Conservation (phyloP, 2,113 vertebrate genomes). For the Alosa alosa region DNA sequence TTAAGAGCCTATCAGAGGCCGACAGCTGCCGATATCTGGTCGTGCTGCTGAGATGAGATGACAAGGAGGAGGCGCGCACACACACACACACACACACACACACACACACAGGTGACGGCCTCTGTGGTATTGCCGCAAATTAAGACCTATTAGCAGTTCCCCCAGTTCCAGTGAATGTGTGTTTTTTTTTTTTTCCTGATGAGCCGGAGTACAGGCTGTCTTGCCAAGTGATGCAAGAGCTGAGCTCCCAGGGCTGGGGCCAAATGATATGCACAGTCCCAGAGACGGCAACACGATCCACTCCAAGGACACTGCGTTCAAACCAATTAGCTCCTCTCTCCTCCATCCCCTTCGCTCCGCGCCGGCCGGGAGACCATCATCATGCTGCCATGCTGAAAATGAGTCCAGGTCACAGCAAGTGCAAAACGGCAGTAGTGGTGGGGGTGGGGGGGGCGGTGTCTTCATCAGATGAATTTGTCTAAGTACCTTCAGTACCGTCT, state of each 20-base stretch:
- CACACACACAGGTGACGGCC: background rate
- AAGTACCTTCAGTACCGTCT: background rate
- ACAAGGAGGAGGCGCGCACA: background rate
- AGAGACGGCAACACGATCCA: slow-evolving; percentile 42
- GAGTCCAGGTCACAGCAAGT: background rate
- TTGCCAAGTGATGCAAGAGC: slow-evolving; percentile 17
- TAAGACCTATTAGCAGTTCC: background rate
- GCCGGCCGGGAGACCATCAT: background rate
- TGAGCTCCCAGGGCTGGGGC: slow-evolving; percentile 7
- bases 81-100: background rate
- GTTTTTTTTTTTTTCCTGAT: slow-evolving; percentile 24
- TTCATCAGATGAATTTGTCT: background rate
- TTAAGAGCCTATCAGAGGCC: slow-evolving; percentile 8
- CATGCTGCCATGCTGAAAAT: background rate
- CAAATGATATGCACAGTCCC: slow-evolving; percentile 36
- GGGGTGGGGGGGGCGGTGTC: background rate
- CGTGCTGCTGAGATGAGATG: background rate
- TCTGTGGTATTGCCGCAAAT: slow-evolving; percentile 18
- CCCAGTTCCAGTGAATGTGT: background rate
- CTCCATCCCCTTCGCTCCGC: background rate
- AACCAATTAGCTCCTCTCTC: slow-evolving; percentile 39
- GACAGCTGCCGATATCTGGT: slow-evolving; percentile 13
- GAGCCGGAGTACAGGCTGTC: slow-evolving; percentile 8
- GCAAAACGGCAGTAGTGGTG: background rate
- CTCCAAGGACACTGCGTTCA: slow-evolving; percentile 47